Percentiles rank a stretch among this genome's conserved stretches.
These are phyloP conservation scores for Pogona vitticeps DNA, from an alignment of 2,113 vertebrate species.

Conservation along the genomic window DNA sequence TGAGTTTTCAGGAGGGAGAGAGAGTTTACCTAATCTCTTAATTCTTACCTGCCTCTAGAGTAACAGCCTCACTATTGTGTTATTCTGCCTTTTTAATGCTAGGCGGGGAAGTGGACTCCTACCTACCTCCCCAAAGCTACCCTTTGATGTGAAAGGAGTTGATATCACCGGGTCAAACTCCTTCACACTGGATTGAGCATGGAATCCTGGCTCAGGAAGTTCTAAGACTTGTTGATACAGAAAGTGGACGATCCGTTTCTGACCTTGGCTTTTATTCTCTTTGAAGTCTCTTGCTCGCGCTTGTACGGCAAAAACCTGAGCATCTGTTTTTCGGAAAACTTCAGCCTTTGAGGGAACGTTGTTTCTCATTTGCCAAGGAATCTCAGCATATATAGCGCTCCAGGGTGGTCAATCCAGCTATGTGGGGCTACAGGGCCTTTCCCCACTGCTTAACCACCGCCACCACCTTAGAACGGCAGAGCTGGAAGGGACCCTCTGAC, in stretches of 20 bases:
- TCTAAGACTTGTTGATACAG: background rate
- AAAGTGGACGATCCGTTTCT: background rate
- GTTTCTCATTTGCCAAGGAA: background rate
- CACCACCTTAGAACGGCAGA: too few species aligned
- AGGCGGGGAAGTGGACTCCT: slow-evolving; percentile 24
- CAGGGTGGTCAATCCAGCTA: too few species aligned
- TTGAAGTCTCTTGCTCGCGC: slow-evolving; percentile 22
- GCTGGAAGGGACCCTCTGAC: too few species aligned
- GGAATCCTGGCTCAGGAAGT: slow-evolving; percentile 29
- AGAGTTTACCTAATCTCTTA: slow-evolving; percentile 19
- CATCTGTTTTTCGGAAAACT: background rate
- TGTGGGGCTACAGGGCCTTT: background rate
- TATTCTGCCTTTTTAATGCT: slow-evolving; percentile 35
- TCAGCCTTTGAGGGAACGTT: background rate
- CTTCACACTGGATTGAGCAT: slow-evolving; percentile 13
- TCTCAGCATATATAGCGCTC: background rate
- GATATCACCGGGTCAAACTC: slow-evolving; percentile 29
- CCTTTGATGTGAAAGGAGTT: slow-evolving; percentile 47
- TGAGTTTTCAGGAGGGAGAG: background rate
- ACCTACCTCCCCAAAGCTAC: slow-evolving; percentile 19
- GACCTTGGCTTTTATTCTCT: slow-evolving; percentile 16
- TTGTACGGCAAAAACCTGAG: background rate
- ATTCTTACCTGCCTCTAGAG: slow-evolving; percentile 40
- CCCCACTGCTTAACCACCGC: too few species aligned
- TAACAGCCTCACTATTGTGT: slow-evolving; percentile 34